These are phyloP conservation scores for Staurois parvus DNA, from an alignment of 2,797 vertebrate species.

Conservation along the genomic window DNA sequence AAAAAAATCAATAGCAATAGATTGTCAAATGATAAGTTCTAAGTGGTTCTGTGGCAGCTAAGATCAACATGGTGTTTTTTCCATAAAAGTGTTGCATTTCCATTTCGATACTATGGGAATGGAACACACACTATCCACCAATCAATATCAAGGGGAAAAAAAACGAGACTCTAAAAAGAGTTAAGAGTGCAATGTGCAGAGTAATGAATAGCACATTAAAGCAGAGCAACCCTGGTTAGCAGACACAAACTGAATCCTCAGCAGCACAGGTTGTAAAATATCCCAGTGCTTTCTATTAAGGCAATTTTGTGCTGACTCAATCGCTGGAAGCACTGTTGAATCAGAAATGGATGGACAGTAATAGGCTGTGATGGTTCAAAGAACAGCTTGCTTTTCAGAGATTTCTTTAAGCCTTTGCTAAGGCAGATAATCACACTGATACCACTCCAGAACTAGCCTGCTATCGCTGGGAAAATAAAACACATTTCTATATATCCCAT, in stretches of 20 bases:
- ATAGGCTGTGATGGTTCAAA: slow-evolving; percentile 35
- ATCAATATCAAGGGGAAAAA: neutral
- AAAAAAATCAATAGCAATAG: neutral
- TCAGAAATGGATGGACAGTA: slow-evolving; percentile 11
- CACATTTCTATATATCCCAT: neutral
- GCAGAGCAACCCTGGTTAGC: slow-evolving; percentile 1
- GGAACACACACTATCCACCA: neutral
- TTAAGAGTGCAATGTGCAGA: neutral
- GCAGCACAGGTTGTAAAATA: slow-evolving; percentile 14
- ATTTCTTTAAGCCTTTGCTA: slow-evolving; percentile 18
- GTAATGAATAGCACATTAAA: slow-evolving; percentile 16
- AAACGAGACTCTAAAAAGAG: neutral
- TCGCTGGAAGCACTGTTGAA: neutral
- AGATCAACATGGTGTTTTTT: neutral
- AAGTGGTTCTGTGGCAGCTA: neutral
- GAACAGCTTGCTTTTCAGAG: slow-evolving; percentile 27
- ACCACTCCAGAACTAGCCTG: neutral
- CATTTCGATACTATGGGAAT: neutral
- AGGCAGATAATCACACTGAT: neutral
- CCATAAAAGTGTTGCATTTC: neutral
- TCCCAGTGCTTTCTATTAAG: slow-evolving; percentile 11
- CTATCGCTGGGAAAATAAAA: neutral
- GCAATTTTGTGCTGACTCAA: slow-evolving; percentile 46
- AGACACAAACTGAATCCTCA: neutral
- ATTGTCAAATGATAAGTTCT: neutral